phyloP scores from a whole-genome alignment of 2,113 vertebrate species.

The Pithys albifrons region DNA sequence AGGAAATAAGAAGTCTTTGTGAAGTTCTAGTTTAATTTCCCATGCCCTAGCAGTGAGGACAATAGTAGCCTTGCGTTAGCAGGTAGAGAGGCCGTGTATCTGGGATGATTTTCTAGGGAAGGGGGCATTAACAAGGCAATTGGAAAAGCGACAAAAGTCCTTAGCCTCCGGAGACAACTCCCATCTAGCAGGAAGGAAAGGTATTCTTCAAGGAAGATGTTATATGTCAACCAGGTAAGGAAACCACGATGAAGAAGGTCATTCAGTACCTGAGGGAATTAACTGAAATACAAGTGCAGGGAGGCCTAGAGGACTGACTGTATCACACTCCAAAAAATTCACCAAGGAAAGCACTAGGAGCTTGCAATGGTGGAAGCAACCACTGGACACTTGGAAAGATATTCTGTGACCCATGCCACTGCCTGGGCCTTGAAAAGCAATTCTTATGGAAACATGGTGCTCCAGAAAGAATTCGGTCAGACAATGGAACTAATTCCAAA shows the following conservation, averaged over 20 bases:
- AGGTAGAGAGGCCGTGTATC: neutral
- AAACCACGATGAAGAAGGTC: neutral
- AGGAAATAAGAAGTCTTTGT: neutral
- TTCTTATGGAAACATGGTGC: neutral
- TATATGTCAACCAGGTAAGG: neutral
- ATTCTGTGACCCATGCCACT: neutral
- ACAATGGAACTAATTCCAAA: neutral
- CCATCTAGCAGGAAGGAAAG: neutral
- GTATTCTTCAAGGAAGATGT: neutral
- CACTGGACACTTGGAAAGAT: neutral
- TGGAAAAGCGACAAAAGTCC: neutral
- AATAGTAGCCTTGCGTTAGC: neutral
- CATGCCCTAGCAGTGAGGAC: neutral
- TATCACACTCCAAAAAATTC: neutral
- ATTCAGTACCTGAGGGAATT: neutral
- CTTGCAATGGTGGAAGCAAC: neutral
- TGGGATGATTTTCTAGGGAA: neutral
- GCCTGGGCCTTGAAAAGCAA: neutral
- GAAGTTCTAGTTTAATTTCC: neutral
- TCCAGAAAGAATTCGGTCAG: neutral
- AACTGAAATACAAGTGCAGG: fast-evolving
- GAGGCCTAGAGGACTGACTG: too few species aligned
- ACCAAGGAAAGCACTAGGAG: neutral
- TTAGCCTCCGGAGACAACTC: neutral
- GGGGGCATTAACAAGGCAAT: neutral